Base-by-base conservation (phyloP, 2,113 vertebrate genomes). In the Mesocricetus auratus region DNA sequence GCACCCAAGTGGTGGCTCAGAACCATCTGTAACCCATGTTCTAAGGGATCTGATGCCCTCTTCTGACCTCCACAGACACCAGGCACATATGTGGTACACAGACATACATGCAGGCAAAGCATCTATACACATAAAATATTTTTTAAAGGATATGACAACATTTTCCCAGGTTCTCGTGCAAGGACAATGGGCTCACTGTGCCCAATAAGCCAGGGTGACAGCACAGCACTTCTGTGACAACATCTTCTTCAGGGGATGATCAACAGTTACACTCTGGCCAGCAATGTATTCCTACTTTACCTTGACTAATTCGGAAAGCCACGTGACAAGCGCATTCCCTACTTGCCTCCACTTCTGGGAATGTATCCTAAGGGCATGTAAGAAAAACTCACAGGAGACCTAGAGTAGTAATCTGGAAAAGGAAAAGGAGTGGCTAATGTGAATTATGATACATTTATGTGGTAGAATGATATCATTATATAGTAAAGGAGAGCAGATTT, bases 401-500 rank as follows among this genome's bases (percentile, higher is more conserved):
- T n/a, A 58, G 79, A 89, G 73, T 36, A 71, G 5, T 36, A 53
- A 82, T 87, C 53, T 90, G 86, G n/a, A n/a, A 77, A 93, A 89
- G 47, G 82, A 86, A 93, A 39, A 50, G 82, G 13, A 93, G 7
- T 77, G 47, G 45, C 22, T 93, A 95, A 86, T 86, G 77, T 71
- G 60, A 94, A 86, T 68, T 47, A 88, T 56, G 2, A 81, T 81
- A 89, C 79, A 79, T 89, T 66, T 64, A 82, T 62, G 19, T 71
- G 47, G 81, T n/a, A 83, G 56, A 71, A 45, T 53, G 17, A 64
- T 79, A 68, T 22, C 5, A 89, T 86, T 96, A 64, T 86, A 68
- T 47, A 85, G 58, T 4, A 94, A 82, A 74, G 31, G 56, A 91
- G 60, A 90, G 87, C 62, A 82, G 69, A 81, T 86, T 73, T 88